phyloP scores from a whole-genome alignment of 1,140 invertebrate genomes.

The Lutraria rhynchaena region DNA sequence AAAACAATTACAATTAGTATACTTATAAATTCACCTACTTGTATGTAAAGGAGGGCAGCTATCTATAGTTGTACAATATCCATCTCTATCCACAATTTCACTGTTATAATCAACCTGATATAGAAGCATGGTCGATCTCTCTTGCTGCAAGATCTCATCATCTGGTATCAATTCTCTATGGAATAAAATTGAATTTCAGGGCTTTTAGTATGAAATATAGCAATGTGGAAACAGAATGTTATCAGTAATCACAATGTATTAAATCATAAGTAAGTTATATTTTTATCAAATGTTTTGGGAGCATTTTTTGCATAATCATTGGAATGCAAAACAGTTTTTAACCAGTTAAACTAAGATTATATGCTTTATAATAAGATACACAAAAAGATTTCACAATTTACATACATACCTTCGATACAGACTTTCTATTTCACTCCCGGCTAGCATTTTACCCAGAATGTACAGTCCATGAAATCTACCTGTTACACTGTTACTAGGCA shows the following conservation, averaged over 20 bases:
- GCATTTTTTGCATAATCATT: too few relatives aligned
- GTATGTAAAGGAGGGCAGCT: too few relatives aligned
- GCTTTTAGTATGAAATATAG: conserved; percentile 5
- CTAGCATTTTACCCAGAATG: conserved; percentile 36
- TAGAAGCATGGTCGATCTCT: neutral
- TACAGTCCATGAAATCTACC: conserved; percentile 51
- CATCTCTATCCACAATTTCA: too few relatives aligned
- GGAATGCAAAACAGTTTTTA: too few relatives aligned
- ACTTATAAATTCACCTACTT: too few relatives aligned
- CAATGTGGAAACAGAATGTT: conserved; percentile 16
- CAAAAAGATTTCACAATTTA: too few relatives aligned
- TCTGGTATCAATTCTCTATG: neutral
- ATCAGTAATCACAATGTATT: neutral
- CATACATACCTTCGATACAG: conserved; percentile 41
- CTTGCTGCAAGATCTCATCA: conserved; percentile 4
- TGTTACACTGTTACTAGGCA: conserved; percentile 40
- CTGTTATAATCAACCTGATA: conserved; percentile 35
- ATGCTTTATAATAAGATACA: too few relatives aligned
- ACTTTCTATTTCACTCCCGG: neutral
- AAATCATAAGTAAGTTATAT: too few relatives aligned
- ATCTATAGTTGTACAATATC: too few relatives aligned
- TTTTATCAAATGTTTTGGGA: too few relatives aligned
- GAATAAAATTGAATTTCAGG: neutral
- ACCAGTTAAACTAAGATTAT: too few relatives aligned
- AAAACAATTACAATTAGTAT: too few relatives aligned